Percentiles rank a stretch among this genome's conserved stretches.
These are phyloP conservation scores for Rhopalosiphum maidis DNA, from an alignment of 1,140 invertebrate genomes.

Conservation along the genomic window DNA sequence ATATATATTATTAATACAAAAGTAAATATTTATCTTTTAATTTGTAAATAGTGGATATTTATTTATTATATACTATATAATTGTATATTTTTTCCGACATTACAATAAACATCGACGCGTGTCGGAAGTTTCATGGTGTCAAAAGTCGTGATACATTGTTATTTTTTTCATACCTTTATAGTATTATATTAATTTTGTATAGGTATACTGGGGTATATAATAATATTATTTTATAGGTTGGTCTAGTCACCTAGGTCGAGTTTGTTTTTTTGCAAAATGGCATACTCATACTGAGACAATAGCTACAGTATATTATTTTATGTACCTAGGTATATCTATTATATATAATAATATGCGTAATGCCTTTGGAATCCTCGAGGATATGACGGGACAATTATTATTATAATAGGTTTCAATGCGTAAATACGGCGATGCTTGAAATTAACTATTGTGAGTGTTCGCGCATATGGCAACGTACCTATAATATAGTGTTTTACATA, in stretches of 20 bases:
- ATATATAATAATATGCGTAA: background rate
- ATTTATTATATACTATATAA: background rate
- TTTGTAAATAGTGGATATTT: background rate
- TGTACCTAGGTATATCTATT: background rate
- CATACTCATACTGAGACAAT: background rate
- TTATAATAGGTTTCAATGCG: constrained; percentile 23
- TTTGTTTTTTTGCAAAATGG: background rate
- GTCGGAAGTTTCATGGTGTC: background rate
- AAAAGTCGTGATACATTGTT: background rate
- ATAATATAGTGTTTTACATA: background rate
- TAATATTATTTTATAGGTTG: background rate
- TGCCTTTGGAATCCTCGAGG: constrained; percentile 28
- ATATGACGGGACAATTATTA: constrained; percentile 22
- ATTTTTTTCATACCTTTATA: background rate
- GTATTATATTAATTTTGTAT: background rate
- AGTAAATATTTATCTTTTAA: background rate
- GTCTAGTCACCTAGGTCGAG: background rate
- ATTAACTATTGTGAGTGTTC: constrained; percentile 26
- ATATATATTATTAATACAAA: background rate
- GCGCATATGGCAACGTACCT: too few species aligned
- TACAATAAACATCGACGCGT: background rate
- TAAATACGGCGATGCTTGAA: constrained; percentile 11
- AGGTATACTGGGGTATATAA: background rate
- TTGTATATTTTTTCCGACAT: background rate
- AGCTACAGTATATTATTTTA: background rate